Evolutionary conservation across 1,140 invertebrate species (phyloP).

Genomic region (Babylonia areolata): DNA sequence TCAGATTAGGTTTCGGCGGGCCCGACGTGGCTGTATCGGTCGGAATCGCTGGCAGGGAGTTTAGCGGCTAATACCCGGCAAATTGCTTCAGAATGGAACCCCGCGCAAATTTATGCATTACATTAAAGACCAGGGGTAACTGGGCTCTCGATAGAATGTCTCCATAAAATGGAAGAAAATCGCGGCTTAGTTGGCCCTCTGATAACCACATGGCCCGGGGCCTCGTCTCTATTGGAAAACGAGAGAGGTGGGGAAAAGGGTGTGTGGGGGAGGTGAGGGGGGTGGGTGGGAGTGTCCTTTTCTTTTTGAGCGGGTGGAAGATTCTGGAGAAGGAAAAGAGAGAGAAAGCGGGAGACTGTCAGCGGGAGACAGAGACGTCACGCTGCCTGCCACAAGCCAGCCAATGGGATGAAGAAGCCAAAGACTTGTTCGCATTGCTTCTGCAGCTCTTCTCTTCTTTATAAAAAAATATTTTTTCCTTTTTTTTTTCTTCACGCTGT

Average conservation of each 20-base stretch:
- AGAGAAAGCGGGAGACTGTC: background rate
- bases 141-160: conserved; percentile 37
- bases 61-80: conserved; percentile 55
- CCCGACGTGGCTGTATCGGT: conserved; percentile 29
- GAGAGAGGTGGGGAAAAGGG: background rate
- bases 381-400: too few species aligned
- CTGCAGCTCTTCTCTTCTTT: too few species aligned
- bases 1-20: conserved; percentile 41
- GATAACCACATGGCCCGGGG: conserved; percentile 41
- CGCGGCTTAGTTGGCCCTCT: conserved; percentile 34
- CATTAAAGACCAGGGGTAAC: conserved; percentile 30
- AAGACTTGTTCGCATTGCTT: too few species aligned
- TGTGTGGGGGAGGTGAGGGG: background rate
- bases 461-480: too few species aligned
- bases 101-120: conserved; percentile 40
- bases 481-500: too few species aligned
- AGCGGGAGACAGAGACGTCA: background rate
- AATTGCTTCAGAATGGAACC: conserved; percentile 55
- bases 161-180: conserved; percentile 40
- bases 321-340: background rate
- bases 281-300: conserved; percentile 33
- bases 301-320: background rate
- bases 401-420: too few species aligned
- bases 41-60: conserved; percentile 40
- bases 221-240: conserved; percentile 8